Percentiles rank a stretch among this genome's conserved stretches.
Evolutionary conservation across 2,797 vertebrate species (phyloP).

Genomic region (Xenentodon cancila): DNA sequence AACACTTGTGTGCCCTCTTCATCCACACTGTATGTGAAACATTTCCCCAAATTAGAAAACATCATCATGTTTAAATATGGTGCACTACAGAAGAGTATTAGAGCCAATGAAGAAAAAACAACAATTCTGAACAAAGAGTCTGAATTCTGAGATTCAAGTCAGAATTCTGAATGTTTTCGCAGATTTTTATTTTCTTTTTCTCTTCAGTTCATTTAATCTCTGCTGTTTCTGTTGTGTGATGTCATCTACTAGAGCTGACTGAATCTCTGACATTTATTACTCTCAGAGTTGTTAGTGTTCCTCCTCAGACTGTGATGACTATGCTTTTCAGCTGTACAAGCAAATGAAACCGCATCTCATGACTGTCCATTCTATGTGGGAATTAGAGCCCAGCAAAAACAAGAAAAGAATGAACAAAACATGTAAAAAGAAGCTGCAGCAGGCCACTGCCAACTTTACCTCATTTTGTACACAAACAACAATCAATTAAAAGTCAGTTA

Average conservation of each 20-base stretch:
- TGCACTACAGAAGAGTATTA: no score
- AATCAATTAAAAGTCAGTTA: conserved; percentile 1
- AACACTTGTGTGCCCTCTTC: not conserved
- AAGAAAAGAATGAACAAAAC: not conserved
- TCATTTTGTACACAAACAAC: not conserved
- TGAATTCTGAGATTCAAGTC: no score
- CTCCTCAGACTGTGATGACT: conserved; percentile 15
- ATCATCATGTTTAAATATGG: conserved; percentile 7
- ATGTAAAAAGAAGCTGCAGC: conserved; percentile 5
- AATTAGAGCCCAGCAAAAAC: conserved; percentile 3
- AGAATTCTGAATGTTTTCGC: no score
- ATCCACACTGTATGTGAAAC: conserved; percentile 4
- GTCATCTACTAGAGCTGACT: conserved; percentile 9
- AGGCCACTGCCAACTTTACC: conserved; percentile 11
- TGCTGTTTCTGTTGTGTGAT: conserved; percentile 20
- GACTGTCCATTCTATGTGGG: not conserved
- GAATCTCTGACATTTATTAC: conserved; percentile 23
- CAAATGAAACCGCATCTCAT: conserved; percentile 24
- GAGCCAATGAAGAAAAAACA: no score
- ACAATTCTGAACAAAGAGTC: no score
- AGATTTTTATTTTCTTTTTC: no score
- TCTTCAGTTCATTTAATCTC: conserved; percentile 12
- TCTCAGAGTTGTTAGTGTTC: conserved; percentile 28
- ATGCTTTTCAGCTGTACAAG: conserved; percentile 43
- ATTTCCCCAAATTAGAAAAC: conserved; percentile 6